phyloP scores from a whole-genome alignment of 2,797 vertebrate species.

The Dipus sagitta region DNA sequence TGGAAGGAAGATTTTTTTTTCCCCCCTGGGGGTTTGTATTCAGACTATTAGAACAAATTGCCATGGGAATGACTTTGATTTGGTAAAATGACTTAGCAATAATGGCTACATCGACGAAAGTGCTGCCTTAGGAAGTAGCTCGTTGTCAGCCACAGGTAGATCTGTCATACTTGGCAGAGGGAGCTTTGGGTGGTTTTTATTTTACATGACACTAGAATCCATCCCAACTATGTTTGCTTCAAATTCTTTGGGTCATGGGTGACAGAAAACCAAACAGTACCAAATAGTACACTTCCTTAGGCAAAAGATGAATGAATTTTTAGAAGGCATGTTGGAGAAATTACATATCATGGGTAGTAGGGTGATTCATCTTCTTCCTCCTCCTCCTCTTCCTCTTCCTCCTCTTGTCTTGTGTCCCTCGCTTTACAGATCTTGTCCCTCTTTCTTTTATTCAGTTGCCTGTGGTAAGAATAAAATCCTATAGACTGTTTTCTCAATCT shows the following conservation, averaged over 20 bases:
- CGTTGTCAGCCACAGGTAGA: neutral
- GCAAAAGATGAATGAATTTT: constrained; percentile 6
- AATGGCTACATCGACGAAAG: neutral
- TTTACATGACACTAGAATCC: neutral
- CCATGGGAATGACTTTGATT: neutral
- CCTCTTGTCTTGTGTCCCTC: neutral
- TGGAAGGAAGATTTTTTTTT: constrained; percentile 37
- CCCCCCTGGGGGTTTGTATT: neutral
- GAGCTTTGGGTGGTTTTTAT: neutral
- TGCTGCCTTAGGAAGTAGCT: neutral
- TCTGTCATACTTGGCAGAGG: neutral
- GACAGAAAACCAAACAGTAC: neutral
- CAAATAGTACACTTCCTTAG: neutral
- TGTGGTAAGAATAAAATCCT: neutral
- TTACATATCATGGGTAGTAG: neutral
- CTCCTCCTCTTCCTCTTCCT: no score
- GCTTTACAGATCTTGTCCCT: neutral
- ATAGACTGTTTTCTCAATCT: constrained; percentile 18
- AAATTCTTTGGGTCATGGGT: neutral
- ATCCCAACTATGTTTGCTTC: neutral
- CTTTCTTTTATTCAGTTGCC: neutral
- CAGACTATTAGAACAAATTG: neutral
- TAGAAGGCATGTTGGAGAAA: neutral
- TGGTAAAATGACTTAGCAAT: neutral
- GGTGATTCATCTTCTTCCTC: neutral